These are phyloP conservation scores for Cromileptes altivelis DNA, from an alignment of 2,113 vertebrate species.

Conservation along the genomic window DNA sequence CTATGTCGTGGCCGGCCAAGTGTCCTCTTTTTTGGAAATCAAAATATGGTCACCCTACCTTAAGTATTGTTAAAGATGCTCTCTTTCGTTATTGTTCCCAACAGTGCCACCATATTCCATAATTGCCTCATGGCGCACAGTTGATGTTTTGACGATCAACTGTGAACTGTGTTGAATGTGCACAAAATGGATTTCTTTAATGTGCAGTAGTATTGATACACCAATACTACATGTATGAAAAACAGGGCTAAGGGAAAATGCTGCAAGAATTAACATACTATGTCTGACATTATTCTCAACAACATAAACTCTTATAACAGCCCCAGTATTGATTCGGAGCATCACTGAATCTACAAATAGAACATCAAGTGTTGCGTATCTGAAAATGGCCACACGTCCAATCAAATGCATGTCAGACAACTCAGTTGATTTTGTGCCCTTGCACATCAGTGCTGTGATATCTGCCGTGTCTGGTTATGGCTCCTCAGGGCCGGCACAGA, in stretches of 20 bases:
- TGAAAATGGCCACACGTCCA: not conserved
- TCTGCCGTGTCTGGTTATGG: conserved; percentile 35
- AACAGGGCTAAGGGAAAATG: not conserved
- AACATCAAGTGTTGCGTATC: conserved; percentile 16
- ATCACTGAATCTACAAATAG: not conserved
- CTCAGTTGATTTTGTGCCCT: conserved; percentile 11
- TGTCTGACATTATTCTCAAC: not conserved
- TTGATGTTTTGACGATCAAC: not conserved
- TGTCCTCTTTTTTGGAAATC: too few relatives aligned
- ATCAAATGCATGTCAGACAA: conserved; percentile 37
- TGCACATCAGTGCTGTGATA: conserved; percentile 22
- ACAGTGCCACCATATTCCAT: not conserved
- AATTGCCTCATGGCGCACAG: not conserved
- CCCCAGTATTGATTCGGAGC: conserved; percentile 15
- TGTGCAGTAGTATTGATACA: not conserved
- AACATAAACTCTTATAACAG: not conserved
- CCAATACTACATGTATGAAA: not conserved
- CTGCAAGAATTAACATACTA: not conserved
- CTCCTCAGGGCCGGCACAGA: conserved; percentile 33
- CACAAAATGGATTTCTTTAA: not conserved
- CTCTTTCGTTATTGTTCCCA: not conserved
- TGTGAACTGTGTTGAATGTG: not conserved
- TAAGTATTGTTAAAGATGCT: not conserved
- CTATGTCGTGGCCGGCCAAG: too few relatives aligned
- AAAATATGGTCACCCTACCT: too few relatives aligned